Evolutionary conservation across 1,140 invertebrate species (phyloP).

Genomic region (Leptinotarsa undecemlineata): DNA sequence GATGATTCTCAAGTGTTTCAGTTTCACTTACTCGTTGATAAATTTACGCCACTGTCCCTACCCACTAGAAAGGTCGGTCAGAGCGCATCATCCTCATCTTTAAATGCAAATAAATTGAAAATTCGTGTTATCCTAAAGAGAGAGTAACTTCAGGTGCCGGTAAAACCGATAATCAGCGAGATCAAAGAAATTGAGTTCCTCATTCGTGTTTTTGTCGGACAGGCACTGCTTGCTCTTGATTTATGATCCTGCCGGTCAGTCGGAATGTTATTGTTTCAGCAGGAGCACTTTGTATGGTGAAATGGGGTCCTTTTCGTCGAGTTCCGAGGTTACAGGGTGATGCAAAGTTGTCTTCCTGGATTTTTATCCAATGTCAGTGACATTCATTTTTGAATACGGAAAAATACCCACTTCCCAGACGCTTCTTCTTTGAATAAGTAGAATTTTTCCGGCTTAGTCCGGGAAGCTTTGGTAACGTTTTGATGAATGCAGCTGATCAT

Average conservation of each 20-base stretch:
- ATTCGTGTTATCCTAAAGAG: not conserved
- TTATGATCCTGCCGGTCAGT: not conserved
- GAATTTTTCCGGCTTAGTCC: too few relatives aligned
- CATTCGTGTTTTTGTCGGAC: conserved; percentile 17
- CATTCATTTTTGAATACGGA: too few relatives aligned
- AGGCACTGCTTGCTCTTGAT: conserved; percentile 11
- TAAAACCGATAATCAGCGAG: conserved; percentile 9
- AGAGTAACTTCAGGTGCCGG: not conserved
- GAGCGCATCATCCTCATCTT: not conserved
- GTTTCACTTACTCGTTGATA: not conserved
- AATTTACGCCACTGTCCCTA: not conserved
- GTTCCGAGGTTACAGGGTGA: not conserved
- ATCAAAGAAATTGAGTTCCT: conserved; percentile 24
- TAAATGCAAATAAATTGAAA: conserved; percentile 1
- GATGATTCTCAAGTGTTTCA: too few relatives aligned
- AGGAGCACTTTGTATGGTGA: conserved; percentile 11
- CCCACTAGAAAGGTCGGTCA: not conserved
- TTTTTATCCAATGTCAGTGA: too few relatives aligned
- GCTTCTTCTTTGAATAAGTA: too few relatives aligned
- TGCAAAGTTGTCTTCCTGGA: not conserved
- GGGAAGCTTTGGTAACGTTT: too few relatives aligned
- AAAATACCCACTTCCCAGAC: too few relatives aligned
- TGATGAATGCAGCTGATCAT: too few relatives aligned
- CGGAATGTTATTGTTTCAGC: conserved; percentile 23
- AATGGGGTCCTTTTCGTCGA: not conserved